phyloP scores from a whole-genome alignment of 2,797 vertebrate species.

The Triplophysa bombifrons region DNA sequence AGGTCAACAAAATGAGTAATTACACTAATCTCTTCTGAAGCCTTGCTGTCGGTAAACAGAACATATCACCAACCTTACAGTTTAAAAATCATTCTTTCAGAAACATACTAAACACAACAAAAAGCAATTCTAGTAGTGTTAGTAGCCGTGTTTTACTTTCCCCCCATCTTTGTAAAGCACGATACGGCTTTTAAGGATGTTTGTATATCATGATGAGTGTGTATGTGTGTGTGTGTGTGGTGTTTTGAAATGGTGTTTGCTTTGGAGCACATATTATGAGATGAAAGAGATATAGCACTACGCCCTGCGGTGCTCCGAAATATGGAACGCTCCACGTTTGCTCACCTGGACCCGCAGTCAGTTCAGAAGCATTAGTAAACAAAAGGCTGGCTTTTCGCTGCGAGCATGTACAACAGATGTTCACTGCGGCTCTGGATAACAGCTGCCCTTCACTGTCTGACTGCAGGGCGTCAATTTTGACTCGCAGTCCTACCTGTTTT shows the following conservation, averaged over 20 bases:
- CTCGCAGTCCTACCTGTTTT: not conserved
- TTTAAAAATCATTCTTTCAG: not conserved
- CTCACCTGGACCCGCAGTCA: constrained; percentile 64
- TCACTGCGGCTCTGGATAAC: constrained; percentile 17
- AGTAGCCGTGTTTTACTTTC: constrained; percentile 19
- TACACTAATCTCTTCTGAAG: not conserved
- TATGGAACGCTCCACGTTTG: constrained; percentile 57
- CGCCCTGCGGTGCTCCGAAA: constrained; percentile 35
- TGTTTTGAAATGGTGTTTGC: constrained; percentile 43
- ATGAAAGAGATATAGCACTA: constrained; percentile 59
- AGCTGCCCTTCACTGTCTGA: constrained; percentile 28
- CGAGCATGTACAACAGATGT: constrained; percentile 53
- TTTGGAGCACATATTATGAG: constrained; percentile 42
- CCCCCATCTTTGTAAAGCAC: constrained; percentile 22
- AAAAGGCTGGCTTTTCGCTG: constrained; percentile 53
- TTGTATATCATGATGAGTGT: constrained; percentile 5
- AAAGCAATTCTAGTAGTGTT: not conserved
- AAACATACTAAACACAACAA: not conserved
- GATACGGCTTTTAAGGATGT: constrained; percentile 22
- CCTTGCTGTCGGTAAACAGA: not conserved
- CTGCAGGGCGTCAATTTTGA: constrained; percentile 31
- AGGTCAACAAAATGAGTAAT: not conserved
- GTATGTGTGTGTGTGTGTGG: constrained; percentile 22
- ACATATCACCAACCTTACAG: not conserved
- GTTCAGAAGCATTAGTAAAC: constrained; percentile 63